Percentiles rank a stretch among this genome's conserved stretches.
Evolutionary conservation across 2,888 invertebrate genomes (phyloP).

Genomic region (Venusia cambrica): DNA sequence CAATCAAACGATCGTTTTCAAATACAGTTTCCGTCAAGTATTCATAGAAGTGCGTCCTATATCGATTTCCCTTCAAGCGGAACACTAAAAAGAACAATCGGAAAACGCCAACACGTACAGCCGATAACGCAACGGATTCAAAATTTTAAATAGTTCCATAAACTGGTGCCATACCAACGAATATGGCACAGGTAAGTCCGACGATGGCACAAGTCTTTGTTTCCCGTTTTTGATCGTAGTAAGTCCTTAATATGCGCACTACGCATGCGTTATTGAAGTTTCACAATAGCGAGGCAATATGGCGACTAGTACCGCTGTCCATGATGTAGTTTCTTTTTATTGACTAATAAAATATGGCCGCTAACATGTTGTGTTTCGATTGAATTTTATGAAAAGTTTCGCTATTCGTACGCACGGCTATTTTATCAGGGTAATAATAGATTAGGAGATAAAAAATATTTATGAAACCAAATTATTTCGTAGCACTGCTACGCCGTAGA

Average conservation of each 20-base stretch:
- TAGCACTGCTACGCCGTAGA: no score
- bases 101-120: slow-evolving; percentile 73
- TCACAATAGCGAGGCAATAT: slow-evolving; percentile 70
- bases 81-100: slow-evolving; percentile 61
- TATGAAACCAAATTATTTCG: no score
- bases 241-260: slow-evolving; percentile 76
- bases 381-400: slow-evolving; percentile 8
- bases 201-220: slow-evolving; percentile 72
- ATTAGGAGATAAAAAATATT: no score
- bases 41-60: slow-evolving; percentile 18
- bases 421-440: no score
- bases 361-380: slow-evolving; percentile 7
- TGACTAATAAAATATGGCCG: slow-evolving; percentile 34
- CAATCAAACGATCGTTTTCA: no score
- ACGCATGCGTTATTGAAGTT: slow-evolving; percentile 71
- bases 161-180: slow-evolving; percentile 50
- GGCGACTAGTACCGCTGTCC: slow-evolving; percentile 54
- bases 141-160: slow-evolving; percentile 78
- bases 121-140: slow-evolving; percentile 79
- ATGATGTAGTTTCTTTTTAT: slow-evolving; percentile 50
- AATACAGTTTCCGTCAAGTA: slow-evolving; percentile 2
- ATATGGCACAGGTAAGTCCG: slow-evolving; percentile 63
- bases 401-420: neutral
- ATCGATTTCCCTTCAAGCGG: slow-evolving; percentile 22
- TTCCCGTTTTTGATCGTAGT: slow-evolving; percentile 77